phyloP scores from a whole-genome alignment of 2,888 invertebrate genomes.

The Carpatolechia fugitivella region DNA sequence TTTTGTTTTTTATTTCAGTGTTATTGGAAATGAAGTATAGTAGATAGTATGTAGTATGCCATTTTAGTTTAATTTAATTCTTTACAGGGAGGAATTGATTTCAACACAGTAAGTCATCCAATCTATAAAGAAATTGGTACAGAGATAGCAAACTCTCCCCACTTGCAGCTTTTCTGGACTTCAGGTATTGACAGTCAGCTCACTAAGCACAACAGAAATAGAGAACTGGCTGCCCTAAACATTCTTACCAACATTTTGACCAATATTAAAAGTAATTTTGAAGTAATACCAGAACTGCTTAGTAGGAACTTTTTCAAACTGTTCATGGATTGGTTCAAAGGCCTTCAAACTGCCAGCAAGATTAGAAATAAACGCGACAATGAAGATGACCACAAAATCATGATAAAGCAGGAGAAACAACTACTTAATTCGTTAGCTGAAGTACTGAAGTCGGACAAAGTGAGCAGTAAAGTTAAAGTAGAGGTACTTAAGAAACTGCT shows the following conservation, averaged over 20 bases:
- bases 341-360: slow-evolving; percentile 76
- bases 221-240: slow-evolving; percentile 80
- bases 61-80: background rate
- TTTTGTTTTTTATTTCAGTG: too few relatives aligned
- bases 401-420: slow-evolving; percentile 78
- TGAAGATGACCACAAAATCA: slow-evolving; percentile 70
- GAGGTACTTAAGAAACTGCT: slow-evolving; percentile 81
- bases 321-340: slow-evolving; percentile 81
- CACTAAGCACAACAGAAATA: slow-evolving; percentile 73
- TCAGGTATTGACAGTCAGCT: slow-evolving; percentile 68
- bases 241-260: slow-evolving; percentile 78
- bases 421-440: slow-evolving; percentile 73
- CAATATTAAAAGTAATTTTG: slow-evolving; percentile 63
- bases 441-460: slow-evolving; percentile 67
- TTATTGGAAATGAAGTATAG: too few relatives aligned
- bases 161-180: slow-evolving; percentile 78
- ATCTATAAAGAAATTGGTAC: slow-evolving; percentile 80
- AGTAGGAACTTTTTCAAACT: slow-evolving; percentile 83
- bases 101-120: slow-evolving; percentile 81
- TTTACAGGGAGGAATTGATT: slow-evolving; percentile 80
- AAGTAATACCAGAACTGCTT: slow-evolving; percentile 77
- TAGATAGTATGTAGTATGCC: too few relatives aligned
- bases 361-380: slow-evolving; percentile 73
- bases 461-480: slow-evolving; percentile 75
- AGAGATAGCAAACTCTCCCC: slow-evolving; percentile 72